Evolutionary conservation across 1,140 invertebrate genomes (phyloP).

Genomic region (Protaetia brevitarsis): DNA sequence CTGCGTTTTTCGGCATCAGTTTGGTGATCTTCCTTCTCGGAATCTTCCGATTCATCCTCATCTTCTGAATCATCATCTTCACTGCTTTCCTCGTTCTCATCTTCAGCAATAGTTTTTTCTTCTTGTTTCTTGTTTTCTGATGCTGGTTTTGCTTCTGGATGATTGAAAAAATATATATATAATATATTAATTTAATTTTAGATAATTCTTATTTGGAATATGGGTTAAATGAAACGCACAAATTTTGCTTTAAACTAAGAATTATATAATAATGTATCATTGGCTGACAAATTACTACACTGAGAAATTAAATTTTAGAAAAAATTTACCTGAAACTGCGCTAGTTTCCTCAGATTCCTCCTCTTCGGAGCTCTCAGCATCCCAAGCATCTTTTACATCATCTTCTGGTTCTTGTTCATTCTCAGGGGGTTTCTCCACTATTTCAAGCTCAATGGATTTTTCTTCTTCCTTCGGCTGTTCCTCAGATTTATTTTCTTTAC

Average conservation of each 20-base stretch:
- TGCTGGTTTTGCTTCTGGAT: constrained; percentile 49
- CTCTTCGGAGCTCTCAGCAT: constrained; percentile 69
- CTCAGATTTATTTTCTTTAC: constrained; percentile 41
- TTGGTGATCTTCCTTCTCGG: constrained; percentile 51
- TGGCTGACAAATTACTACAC: too few species aligned
- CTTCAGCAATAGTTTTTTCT: constrained; percentile 36
- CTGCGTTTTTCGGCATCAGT: constrained; percentile 64
- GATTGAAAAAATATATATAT: too few species aligned
- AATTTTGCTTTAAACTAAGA: too few species aligned
- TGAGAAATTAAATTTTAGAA: too few species aligned
- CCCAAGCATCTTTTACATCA: constrained; percentile 79
- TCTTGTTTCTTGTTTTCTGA: constrained; percentile 36
- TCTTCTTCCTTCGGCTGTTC: constrained; percentile 52
- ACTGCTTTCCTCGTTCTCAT: constrained; percentile 52
- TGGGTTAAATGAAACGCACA: neutral
- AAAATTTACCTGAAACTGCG: constrained; percentile 37
- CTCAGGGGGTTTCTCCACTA: constrained; percentile 51
- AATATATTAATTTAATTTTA: neutral
- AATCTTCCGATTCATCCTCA: constrained; percentile 45
- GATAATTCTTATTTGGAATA: neutral
- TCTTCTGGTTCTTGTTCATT: constrained; percentile 55
- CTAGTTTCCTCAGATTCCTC: constrained; percentile 58
- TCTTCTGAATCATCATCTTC: constrained; percentile 51
- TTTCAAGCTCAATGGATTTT: constrained; percentile 57
- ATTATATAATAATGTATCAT: too few species aligned